Evolutionary conservation across 2,113 vertebrate genomes (phyloP).

Genomic region (Hepsetus odoe): DNA sequence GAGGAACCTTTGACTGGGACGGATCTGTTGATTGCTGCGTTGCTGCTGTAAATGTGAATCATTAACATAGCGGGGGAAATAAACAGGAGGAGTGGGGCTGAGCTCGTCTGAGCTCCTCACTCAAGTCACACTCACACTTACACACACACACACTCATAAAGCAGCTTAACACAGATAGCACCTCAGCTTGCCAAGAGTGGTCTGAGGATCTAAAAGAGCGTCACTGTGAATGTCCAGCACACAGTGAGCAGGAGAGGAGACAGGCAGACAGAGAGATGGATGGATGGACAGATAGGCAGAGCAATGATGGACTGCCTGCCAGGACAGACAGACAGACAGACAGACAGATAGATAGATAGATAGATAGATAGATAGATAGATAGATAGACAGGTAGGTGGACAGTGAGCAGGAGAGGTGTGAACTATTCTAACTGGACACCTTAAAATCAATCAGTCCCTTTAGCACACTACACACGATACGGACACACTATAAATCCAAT

Average conservation of each 20-base stretch:
- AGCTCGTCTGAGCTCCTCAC: slow-evolving; percentile 11
- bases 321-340: too few species aligned
- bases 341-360: too few species aligned
- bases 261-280: too few species aligned
- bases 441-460: too few species aligned
- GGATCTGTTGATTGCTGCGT: slow-evolving; percentile 46
- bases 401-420: too few species aligned
- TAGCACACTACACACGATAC: too few species aligned
- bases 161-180: background rate
- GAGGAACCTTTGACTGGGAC: slow-evolving; percentile 73
- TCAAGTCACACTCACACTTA: slow-evolving; percentile 18
- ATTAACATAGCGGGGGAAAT: slow-evolving; percentile 63
- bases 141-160: slow-evolving; percentile 6
- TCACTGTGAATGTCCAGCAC: slow-evolving; percentile 12
- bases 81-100: background rate
- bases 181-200: background rate
- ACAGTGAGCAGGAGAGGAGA: background rate
- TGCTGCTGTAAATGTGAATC: slow-evolving; percentile 74
- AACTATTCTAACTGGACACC: too few species aligned
- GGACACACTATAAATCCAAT: too few species aligned
- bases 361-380: too few species aligned
- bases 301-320: too few species aligned
- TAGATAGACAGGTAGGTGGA: too few species aligned
- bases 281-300: too few species aligned
- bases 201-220: slow-evolving; percentile 1